Percentiles rank a stretch among this genome's conserved stretches.
Conservation (phyloP, 2,888 invertebrate genomes). For the Meta bourneti region DNA sequence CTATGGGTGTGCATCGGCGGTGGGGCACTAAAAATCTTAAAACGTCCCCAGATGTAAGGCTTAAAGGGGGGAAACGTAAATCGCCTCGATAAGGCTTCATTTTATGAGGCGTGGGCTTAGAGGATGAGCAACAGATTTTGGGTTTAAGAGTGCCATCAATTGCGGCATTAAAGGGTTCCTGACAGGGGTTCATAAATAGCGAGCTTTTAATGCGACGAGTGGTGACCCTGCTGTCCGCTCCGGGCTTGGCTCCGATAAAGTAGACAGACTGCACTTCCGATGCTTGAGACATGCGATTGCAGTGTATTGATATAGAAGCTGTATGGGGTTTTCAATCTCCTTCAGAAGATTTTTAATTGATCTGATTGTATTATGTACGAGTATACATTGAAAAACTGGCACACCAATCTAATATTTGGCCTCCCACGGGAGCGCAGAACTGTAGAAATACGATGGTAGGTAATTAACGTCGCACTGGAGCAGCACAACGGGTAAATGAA, state of each 20-base stretch:
- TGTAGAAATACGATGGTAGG: too few species aligned
- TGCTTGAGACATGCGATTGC: too few species aligned
- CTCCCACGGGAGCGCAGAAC: too few species aligned
- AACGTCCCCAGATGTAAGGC: constrained; percentile 42
- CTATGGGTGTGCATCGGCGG: background rate
- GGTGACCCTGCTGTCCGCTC: constrained; percentile 20
- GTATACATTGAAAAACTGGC: too few species aligned
- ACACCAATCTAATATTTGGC: too few species aligned
- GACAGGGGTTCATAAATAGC: constrained; percentile 64
- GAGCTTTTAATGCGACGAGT: constrained; percentile 48
- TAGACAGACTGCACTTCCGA: too few species aligned
- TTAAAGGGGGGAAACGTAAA: constrained; percentile 56
- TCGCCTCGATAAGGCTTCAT: constrained; percentile 32
- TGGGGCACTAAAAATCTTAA: constrained; percentile 50
- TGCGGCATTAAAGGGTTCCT: constrained; percentile 67
- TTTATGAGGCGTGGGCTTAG: constrained; percentile 53
- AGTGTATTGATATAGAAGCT: too few species aligned
- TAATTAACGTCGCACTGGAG: too few species aligned
- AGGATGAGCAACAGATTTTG: constrained; percentile 65
- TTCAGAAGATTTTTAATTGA: too few species aligned
- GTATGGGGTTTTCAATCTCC: too few species aligned
- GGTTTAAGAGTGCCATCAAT: constrained; percentile 69
- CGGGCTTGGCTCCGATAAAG: constrained; percentile 47
- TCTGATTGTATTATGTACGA: too few species aligned
- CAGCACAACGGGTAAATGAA: too few species aligned